These are phyloP conservation scores for Drosophila varians DNA, from an alignment of 1,140 invertebrate genomes.

Conservation along the genomic window DNA sequence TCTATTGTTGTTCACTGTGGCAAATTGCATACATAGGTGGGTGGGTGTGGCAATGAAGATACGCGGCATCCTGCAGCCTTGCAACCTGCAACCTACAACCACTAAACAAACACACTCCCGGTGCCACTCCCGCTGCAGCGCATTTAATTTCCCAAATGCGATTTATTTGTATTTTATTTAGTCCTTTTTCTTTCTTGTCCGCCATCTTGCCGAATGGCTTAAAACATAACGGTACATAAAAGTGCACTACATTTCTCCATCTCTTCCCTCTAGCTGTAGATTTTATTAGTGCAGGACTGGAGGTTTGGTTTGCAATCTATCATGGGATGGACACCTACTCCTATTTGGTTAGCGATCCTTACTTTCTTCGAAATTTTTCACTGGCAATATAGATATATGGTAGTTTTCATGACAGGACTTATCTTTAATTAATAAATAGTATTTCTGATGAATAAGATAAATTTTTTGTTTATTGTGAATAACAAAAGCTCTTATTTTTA, in stretches of 20 bases:
- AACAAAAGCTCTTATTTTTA: too few relatives aligned
- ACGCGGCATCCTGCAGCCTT: conserved; percentile 26
- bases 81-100: conserved; percentile 43
- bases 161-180: conserved; percentile 57
- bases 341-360: conserved; percentile 13
- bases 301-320: conserved; percentile 16
- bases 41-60: conserved; percentile 62
- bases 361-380: not conserved
- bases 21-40: conserved; percentile 45
- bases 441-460: not conserved
- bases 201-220: conserved; percentile 57
- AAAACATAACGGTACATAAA: conserved; percentile 49
- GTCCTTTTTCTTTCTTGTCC: conserved; percentile 23
- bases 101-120: conserved; percentile 67
- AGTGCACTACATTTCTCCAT: conserved; percentile 16
- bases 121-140: conserved; percentile 40
- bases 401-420: not conserved
- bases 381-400: too few relatives aligned
- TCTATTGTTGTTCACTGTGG: conserved; percentile 38
- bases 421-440: not conserved
- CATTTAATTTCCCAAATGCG: conserved; percentile 10
- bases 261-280: not conserved
- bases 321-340: not conserved
- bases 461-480: too few relatives aligned
- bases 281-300: not conserved